Percentiles rank a stretch among this genome's conserved stretches.
phyloP scores from a whole-genome alignment of 2,113 vertebrate species.

The Prinia subflava region DNA sequence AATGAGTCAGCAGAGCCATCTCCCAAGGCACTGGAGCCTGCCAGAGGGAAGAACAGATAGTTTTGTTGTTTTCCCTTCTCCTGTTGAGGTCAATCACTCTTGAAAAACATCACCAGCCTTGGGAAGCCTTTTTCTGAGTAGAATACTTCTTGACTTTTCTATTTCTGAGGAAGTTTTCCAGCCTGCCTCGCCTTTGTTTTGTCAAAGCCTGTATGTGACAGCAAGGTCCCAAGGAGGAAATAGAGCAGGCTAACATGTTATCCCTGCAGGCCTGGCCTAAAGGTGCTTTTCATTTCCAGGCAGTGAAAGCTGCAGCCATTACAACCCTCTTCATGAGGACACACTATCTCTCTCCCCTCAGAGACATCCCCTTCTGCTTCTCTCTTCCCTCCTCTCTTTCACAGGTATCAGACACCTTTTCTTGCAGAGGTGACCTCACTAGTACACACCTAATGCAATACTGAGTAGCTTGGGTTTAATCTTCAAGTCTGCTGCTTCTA shows the following conservation, averaged over 20 bases:
- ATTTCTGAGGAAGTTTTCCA: constrained; percentile 24
- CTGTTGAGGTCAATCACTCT: constrained; percentile 23
- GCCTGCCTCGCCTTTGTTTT: background rate
- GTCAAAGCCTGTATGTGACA: background rate
- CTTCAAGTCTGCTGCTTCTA: background rate
- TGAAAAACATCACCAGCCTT: constrained; percentile 38
- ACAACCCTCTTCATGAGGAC: background rate
- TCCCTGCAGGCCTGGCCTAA: background rate
- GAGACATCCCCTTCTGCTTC: background rate
- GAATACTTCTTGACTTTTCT: constrained; percentile 31
- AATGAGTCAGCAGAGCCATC: constrained; percentile 29
- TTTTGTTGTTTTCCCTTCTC: background rate
- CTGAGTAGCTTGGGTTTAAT: background rate
- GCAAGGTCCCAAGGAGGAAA: background rate
- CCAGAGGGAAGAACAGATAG: constrained; percentile 25
- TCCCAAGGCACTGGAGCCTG: constrained; percentile 11
- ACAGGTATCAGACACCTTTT: background rate
- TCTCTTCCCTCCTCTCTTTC: too few relatives aligned
- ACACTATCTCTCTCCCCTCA: background rate
- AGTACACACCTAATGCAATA: background rate
- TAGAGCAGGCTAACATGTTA: background rate
- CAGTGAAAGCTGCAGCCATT: background rate
- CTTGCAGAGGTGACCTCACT: background rate
- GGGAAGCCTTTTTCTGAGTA: constrained; percentile 3
- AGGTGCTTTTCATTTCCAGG: background rate